Evolutionary conservation across 2,113 vertebrate genomes (phyloP).

Genomic region (Dryoscopus gambensis): DNA sequence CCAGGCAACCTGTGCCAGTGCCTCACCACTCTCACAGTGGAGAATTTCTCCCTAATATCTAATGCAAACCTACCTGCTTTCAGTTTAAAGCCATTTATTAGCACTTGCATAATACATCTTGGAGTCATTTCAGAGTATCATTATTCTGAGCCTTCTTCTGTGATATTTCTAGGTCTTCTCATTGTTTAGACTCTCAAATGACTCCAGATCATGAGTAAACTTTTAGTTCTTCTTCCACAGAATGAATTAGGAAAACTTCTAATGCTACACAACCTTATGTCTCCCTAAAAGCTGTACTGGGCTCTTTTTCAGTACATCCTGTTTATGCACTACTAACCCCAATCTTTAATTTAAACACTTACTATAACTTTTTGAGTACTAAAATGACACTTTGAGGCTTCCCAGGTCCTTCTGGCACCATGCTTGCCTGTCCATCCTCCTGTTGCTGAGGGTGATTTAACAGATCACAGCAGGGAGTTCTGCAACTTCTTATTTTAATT

Average conservation of each 20-base stretch:
- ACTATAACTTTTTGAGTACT: not conserved
- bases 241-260: not conserved
- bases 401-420: not conserved
- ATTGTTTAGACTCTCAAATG: not conserved
- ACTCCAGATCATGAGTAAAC: not conserved
- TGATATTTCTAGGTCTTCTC: not conserved
- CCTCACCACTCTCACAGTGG: not conserved
- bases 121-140: not conserved
- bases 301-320: not conserved
- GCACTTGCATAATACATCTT: not conserved
- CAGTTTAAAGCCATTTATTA: not conserved
- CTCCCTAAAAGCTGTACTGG: not conserved
- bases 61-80: not conserved
- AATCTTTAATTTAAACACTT: not conserved
- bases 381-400: not conserved
- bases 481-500: not conserved
- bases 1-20: not conserved
- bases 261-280: not conserved
- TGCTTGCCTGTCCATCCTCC: fast-evolving
- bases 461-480: not conserved
- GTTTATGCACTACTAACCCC: not conserved
- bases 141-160: not conserved
- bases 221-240: not conserved
- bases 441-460: not conserved
- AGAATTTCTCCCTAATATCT: not conserved